Evolutionary conservation across 2,888 invertebrate genomes (phyloP).

Genomic region (Andricus quercusramuli): DNA sequence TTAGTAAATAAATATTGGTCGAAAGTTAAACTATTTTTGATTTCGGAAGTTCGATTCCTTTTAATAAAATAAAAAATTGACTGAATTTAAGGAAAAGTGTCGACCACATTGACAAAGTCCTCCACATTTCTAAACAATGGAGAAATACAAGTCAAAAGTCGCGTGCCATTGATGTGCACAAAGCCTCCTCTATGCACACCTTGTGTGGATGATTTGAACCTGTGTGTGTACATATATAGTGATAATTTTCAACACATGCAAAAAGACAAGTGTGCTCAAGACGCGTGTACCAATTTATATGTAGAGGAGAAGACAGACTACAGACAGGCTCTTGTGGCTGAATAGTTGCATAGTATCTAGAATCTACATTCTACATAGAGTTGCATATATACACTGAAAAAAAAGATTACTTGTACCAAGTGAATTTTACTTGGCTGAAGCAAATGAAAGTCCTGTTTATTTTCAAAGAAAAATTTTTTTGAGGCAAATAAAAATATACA

Average conservation of each 20-base stretch:
- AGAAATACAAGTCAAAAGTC: constrained; percentile 31
- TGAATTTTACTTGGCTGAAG: too few relatives aligned
- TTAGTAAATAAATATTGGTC: too few relatives aligned
- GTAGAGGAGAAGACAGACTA: neutral
- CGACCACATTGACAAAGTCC: neutral
- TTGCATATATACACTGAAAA: too few relatives aligned
- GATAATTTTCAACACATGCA: constrained; percentile 3
- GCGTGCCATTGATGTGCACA: constrained; percentile 37
- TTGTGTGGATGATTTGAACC: constrained; percentile 1
- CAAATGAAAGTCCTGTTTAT: too few relatives aligned
- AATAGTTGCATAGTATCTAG: neutral
- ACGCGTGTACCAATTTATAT: neutral
- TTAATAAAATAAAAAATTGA: neutral
- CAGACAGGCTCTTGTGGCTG: neutral
- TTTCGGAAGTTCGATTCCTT: too few relatives aligned
- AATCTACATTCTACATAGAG: neutral
- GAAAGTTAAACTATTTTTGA: too few relatives aligned
- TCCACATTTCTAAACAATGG: constrained; percentile 19
- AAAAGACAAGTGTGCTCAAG: constrained; percentile 12
- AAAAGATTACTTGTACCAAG: too few relatives aligned
- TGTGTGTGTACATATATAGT: neutral
- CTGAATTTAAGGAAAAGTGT: neutral
- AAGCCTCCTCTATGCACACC: constrained; percentile 21
- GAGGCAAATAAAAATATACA: too few relatives aligned
- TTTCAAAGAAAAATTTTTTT: too few relatives aligned